Evolutionary conservation across 2,888 invertebrate species (phyloP), one percentile per base, ranked within the genome.

Genomic region (Antheraea yamamai): DNA sequence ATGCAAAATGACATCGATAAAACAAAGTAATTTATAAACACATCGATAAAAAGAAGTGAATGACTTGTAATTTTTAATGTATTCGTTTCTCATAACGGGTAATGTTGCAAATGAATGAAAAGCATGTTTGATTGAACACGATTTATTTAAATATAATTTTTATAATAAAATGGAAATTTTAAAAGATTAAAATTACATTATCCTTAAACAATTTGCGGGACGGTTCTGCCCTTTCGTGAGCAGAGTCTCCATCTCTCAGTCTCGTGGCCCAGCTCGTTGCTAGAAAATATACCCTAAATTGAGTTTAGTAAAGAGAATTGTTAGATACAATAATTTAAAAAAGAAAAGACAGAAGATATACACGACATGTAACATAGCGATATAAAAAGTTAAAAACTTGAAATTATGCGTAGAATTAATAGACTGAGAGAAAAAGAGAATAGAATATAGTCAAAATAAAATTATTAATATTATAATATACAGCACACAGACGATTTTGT

Each of bases 161-260:
- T 47, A 82, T 88, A 88, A 85, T 88, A 87, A 87, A 87, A 84
- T 85, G 85, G 81, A 84, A 83, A 83, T n/a, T 82, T 82, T 85
- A 80, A 79, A 80, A 77, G 74, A 76, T 78, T 77, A 77, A 79
- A 81, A 77, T 77, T 81, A 82, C 79, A 80, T 83, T 84, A 81
- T 90, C 89, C 93, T 94, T 94, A 95, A 88, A 95, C 94, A 91
- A 94, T 92, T 87, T 94, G 93, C 85, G 94, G 94, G 88, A 91
- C 91, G 89, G 91, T 92, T 86, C 91, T 87, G 83, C 91, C 92
- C 88, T 88, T 89, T 85, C 91, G 85, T 75, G 94, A 92, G 85
- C 93, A 95, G 78, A 94, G 92, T 88, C 92, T 88, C 94, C 94
- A 93, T 84, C 92, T 90, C 89, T 95, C 94, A 88, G 90, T 92